Evolutionary conservation across 2,888 invertebrate species (phyloP).

Genomic region (Lithophane semibrunnea): DNA sequence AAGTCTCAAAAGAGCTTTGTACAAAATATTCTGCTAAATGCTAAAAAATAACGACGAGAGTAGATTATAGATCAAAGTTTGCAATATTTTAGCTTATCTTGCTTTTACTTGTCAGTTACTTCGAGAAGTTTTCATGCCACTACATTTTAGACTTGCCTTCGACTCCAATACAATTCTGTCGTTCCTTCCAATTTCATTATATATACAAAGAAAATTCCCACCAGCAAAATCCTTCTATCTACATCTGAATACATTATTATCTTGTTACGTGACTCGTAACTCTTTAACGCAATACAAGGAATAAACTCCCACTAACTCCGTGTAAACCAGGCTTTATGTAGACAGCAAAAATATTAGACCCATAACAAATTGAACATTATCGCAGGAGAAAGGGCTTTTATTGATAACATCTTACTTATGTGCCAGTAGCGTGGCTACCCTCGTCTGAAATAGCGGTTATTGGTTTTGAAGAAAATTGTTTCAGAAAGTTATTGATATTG

Average conservation of each 20-base stretch:
- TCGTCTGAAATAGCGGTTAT: slow-evolving; percentile 23
- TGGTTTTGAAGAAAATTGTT: slow-evolving; percentile 28
- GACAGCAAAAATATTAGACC: slow-evolving; percentile 39
- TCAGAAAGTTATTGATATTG: slow-evolving; percentile 32
- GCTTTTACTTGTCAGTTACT: not conserved
- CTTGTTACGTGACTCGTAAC: slow-evolving; percentile 1
- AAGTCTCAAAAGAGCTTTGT: too few species aligned
- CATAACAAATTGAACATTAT: slow-evolving; percentile 54
- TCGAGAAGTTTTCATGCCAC: not conserved
- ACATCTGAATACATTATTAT: slow-evolving; percentile 6
- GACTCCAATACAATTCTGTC: not conserved
- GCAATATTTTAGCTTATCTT: too few species aligned
- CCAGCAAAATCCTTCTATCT: not conserved
- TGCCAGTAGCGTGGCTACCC: slow-evolving; percentile 10
- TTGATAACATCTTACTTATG: slow-evolving; percentile 36
- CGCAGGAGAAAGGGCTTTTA: slow-evolving; percentile 24
- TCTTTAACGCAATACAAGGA: not conserved
- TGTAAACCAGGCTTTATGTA: slow-evolving; percentile 16
- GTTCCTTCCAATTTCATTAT: not conserved
- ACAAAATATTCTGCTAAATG: too few species aligned
- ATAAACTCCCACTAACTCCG: slow-evolving; percentile 12
- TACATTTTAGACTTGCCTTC: not conserved
- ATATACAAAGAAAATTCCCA: not conserved
- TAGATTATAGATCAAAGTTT: too few species aligned
- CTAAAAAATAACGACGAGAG: too few species aligned